Evolutionary conservation across 2,797 vertebrate genomes (phyloP), one percentile per base, ranked within the genome.

Genomic region (Poeciliopsis infans): DNA sequence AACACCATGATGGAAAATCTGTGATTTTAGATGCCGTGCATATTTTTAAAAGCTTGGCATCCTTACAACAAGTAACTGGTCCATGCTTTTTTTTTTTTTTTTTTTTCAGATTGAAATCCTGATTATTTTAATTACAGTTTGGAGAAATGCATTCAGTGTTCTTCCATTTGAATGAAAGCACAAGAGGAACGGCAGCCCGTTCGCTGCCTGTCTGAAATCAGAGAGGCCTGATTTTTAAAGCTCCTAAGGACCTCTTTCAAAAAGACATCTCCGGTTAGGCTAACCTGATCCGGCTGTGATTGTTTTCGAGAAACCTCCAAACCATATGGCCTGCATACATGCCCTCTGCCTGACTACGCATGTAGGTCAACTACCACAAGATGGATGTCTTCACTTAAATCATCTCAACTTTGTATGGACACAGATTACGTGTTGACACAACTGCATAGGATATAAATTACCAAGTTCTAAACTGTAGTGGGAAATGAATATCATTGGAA

Each of bases 351-450:
- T 85, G 78, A 86, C 81, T 86, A 74, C 77, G 89, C 89, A 92
- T 90, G 92, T 92, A 92, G 93, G 92, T 92, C 94, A 94, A 91
- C 89, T 80, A 80, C 87, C 90, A 79, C 85, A 87, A 92, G 91
- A 92, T 85, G 87, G 84, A 91, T 86, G 86, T 91, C 76, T 81
- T 85, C 84, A 64, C 90, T 86, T 85, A 83, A 83, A 91, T 85
- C 87, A 75, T 84, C 71, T 77, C 13, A 13, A 77, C 77, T 80
- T 51, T 70, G 71, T 31, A 0, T 20, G 81, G 78, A 78, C 81
- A 33, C 78, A 76, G 76, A 88, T 18, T 82, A 89, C 41, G 84
- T 84, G 79, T 72, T 83, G 85, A 89, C 83, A 79, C 79, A 84
- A 80, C 71, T 47, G 55, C 79, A 80, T 28, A 83, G 74, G 76